Percentiles rank a stretch among this genome's conserved stretches.
These are phyloP conservation scores for Labeo rohita DNA, from an alignment of 2,113 vertebrate species.

Conservation along the genomic window DNA sequence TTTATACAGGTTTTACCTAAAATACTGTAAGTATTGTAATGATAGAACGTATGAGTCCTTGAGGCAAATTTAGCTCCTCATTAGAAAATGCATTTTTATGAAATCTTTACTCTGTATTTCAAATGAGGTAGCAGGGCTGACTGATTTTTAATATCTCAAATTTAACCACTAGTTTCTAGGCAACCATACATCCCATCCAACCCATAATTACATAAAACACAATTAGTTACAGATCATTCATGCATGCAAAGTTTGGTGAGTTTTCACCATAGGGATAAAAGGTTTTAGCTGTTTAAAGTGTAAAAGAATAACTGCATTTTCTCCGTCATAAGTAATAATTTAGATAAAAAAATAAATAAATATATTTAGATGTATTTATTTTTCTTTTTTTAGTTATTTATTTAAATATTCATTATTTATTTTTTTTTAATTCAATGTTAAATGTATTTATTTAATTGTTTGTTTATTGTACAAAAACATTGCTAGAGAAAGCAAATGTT, in stretches of 20 bases:
- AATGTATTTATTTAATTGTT: too few relatives aligned
- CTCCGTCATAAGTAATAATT: too few relatives aligned
- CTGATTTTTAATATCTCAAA: conserved; percentile 4
- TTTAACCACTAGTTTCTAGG: not conserved
- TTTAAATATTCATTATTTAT: too few relatives aligned
- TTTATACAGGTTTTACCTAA: not conserved
- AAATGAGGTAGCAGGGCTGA: not conserved
- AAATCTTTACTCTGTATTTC: not conserved
- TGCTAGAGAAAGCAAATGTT: not conserved
- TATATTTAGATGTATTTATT: too few relatives aligned
- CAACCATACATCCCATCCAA: conserved; percentile 1
- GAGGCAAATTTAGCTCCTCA: not conserved
- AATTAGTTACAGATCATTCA: not conserved
- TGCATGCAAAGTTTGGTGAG: not conserved
- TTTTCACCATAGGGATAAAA: not conserved
- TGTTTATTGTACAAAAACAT: not conserved
- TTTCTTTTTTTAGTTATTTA: not conserved
- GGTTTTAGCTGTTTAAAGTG: not conserved
- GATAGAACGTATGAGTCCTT: not conserved
- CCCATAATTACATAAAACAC: not conserved
- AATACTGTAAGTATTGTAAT: not conserved
- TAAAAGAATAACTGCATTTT: too few relatives aligned
- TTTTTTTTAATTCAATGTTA: not conserved
- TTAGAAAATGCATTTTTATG: not conserved
- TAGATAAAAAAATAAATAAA: too few relatives aligned